Conservation (phyloP, 2,888 invertebrate genomes). For the Neoascia interrupta region DNA sequence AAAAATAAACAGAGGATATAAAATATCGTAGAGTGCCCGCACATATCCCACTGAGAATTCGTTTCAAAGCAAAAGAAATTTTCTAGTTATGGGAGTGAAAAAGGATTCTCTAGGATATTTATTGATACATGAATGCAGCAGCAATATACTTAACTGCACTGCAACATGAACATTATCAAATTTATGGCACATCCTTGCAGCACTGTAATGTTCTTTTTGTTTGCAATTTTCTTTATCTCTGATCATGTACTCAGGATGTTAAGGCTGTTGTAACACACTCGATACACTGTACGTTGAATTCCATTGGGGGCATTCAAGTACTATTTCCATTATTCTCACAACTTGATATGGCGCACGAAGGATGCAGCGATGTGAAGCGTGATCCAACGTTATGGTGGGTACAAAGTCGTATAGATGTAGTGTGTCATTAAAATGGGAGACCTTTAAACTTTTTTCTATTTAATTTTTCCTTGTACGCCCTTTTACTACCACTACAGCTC, state of each 20-base stretch:
- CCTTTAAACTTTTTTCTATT: slow-evolving; percentile 26
- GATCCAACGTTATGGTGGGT: slow-evolving; percentile 93
- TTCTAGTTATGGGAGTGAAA: not conserved
- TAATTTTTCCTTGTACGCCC: slow-evolving; percentile 27
- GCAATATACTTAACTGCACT: slow-evolving; percentile 40
- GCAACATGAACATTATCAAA: slow-evolving; percentile 49
- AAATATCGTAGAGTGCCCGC: not conserved
- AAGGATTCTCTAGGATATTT: slow-evolving; percentile 44
- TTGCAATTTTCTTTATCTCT: slow-evolving; percentile 26
- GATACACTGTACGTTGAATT: slow-evolving; percentile 99
- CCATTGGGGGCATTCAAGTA: slow-evolving; percentile 99
- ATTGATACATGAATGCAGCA: slow-evolving; percentile 51
- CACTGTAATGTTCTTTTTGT: slow-evolving; percentile 29
- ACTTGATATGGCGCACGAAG: slow-evolving; percentile 95
- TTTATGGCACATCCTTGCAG: slow-evolving; percentile 43
- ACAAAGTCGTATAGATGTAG: not conserved
- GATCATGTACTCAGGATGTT: slow-evolving; percentile 87
- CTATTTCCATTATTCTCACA: slow-evolving; percentile 98
- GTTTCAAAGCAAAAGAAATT: slow-evolving; percentile 12
- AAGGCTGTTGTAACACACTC: slow-evolving; percentile 99
- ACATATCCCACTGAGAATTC: not conserved
- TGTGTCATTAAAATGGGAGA: not conserved
- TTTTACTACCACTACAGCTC: slow-evolving; percentile 87
- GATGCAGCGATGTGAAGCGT: slow-evolving; percentile 89
- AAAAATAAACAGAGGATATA: too few relatives aligned